phyloP scores from a whole-genome alignment of 1,140 invertebrate species.

The Drosophila santomea region DNA sequence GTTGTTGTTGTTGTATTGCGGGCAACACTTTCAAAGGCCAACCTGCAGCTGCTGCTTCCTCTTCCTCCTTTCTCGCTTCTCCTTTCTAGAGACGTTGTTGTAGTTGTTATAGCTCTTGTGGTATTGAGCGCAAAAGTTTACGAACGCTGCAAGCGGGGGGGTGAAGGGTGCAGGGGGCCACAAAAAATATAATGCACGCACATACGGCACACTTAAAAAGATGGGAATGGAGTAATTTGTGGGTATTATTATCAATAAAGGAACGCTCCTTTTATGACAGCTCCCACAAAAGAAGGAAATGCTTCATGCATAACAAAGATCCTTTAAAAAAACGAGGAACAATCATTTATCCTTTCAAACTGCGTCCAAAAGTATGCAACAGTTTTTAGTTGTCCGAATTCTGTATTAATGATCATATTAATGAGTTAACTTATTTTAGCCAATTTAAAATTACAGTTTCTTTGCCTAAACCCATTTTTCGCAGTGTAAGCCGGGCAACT shows the following conservation, averaged over 20 bases:
- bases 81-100: conserved; percentile 29
- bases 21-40: conserved; percentile 70
- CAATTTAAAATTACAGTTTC: too few relatives aligned
- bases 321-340: too few relatives aligned
- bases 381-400: too few relatives aligned
- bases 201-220: conserved; percentile 14
- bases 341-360: too few relatives aligned
- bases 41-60: conserved; percentile 62
- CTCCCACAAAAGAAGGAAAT: not conserved
- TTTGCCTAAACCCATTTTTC: not conserved
- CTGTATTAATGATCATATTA: too few relatives aligned
- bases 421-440: too few relatives aligned
- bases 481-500: conserved; percentile 10
- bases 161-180: conserved; percentile 4
- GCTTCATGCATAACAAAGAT: not conserved
- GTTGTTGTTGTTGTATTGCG: conserved; percentile 36
- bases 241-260: conserved; percentile 1
- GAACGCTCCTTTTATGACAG: not conserved
- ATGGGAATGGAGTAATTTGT: not conserved
- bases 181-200: conserved; percentile 57
- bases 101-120: conserved; percentile 49
- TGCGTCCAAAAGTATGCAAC: too few relatives aligned
- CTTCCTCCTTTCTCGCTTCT: not conserved
- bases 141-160: conserved; percentile 40
- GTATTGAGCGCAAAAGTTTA: conserved; percentile 82